phyloP scores from a whole-genome alignment of 2,888 invertebrate genomes.

The Agriopis aurantiaria region DNA sequence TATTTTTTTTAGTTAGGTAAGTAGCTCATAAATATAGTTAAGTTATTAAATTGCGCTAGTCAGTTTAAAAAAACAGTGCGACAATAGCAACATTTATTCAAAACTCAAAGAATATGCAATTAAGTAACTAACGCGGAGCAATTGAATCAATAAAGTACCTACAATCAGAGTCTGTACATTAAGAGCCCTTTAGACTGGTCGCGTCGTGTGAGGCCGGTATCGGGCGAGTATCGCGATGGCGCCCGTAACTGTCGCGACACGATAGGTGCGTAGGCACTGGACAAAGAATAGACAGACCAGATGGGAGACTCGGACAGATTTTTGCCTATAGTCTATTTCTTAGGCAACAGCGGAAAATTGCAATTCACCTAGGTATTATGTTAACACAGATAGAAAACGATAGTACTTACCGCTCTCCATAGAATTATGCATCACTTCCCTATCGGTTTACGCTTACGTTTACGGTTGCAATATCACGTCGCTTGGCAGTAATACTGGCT shows the following conservation, averaged over 20 bases:
- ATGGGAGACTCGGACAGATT: conserved; percentile 31
- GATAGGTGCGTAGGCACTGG: conserved; percentile 69
- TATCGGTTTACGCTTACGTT: too few relatives aligned
- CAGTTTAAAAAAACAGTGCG: not conserved
- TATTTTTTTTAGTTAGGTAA: too few relatives aligned
- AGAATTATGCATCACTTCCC: too few relatives aligned
- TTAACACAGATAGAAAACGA: too few relatives aligned
- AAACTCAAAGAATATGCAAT: conserved; percentile 26
- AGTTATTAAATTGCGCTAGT: too few relatives aligned
- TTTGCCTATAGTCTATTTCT: too few relatives aligned
- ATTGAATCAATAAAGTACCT: conserved; percentile 45
- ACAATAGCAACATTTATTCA: conserved; percentile 1
- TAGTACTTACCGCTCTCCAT: too few relatives aligned
- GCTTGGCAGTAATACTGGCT: too few relatives aligned
- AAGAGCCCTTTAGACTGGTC: conserved; percentile 40
- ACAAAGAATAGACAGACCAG: conserved; percentile 58
- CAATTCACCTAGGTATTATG: too few relatives aligned
- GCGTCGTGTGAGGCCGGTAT: conserved; percentile 80
- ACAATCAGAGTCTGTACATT: conserved; percentile 50
- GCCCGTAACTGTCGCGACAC: conserved; percentile 77
- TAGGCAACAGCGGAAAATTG: too few relatives aligned
- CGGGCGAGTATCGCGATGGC: conserved; percentile 72
- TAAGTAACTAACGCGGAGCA: conserved; percentile 26
- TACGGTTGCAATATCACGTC: too few relatives aligned
- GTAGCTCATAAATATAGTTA: too few relatives aligned